These are phyloP conservation scores for cattle (Bos taurus) DNA, from an alignment of 2,113 vertebrate species.

Conservation along the genomic window DNA sequence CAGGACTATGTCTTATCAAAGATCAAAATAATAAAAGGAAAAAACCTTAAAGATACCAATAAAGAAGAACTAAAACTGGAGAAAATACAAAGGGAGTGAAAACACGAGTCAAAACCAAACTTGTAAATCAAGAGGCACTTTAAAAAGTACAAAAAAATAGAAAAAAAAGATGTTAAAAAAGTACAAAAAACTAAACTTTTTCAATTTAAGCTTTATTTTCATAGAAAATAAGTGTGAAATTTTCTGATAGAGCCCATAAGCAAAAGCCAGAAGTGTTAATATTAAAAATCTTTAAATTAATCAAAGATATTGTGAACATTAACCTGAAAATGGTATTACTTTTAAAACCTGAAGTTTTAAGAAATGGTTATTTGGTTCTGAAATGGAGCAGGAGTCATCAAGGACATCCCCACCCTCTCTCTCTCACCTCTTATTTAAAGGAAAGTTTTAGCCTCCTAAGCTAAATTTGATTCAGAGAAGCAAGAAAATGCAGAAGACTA, in stretches of 20 bases:
- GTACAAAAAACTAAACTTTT: neutral
- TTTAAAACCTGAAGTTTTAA: slow-evolving; percentile 1
- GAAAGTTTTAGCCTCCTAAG: neutral
- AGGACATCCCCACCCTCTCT: neutral
- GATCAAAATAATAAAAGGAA: neutral
- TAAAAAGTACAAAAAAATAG: neutral
- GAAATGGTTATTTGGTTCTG: neutral
- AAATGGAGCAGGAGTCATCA: neutral
- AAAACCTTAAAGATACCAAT: neutral
- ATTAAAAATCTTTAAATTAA: neutral
- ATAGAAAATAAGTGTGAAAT: neutral
- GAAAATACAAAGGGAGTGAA: neutral
- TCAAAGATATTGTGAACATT: neutral
- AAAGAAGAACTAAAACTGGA: neutral
- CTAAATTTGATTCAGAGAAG: neutral
- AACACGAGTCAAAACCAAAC: neutral
- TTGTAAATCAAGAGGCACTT: neutral
- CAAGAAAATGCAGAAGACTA: neutral
- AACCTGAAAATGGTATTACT: slow-evolving; percentile 6
- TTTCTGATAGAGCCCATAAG: neutral
- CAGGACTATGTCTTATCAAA: neutral
- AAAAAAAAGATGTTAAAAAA: neutral
- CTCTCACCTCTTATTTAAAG: neutral
- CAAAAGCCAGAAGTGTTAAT: neutral
- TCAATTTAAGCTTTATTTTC: neutral